Evolutionary conservation across 2,888 invertebrate species (phyloP), one percentile per base, ranked within the genome.

Genomic region (Endomychus coccineus): DNA sequence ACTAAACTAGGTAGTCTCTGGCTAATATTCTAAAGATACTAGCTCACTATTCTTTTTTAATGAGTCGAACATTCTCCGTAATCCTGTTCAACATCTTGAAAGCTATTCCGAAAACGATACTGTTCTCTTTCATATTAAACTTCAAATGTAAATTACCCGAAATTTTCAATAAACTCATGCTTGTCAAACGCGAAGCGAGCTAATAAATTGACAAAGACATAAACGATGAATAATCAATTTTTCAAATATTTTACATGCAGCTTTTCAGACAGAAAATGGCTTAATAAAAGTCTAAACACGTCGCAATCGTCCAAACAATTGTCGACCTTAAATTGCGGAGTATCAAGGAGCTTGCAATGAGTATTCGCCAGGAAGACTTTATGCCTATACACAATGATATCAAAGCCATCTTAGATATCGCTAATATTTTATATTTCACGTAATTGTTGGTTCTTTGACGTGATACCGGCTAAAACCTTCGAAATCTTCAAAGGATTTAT

Each of bases 221-320:
- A 51, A 55, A 50, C 49, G 56, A 55, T 50, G 57, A 56, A 58
- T 55, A 59, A 58, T 59, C 57, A 59, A 59, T 59, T 58, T 57
- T 56, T 57, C 56, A 57, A 57, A 58, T 57, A 56, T 57, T 57
- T 54, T 54, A 48, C 55, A 54, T 54, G 51, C 49, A 54, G 54
- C 55, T 53, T 54, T 56, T 47, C 48, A 52, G 52, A 51, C 50
- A 49, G 51, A 59, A 58, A 60, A 60, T 58, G 55, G 58, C 59
- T 58, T 59, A 58, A 60, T 60, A 59, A 56, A 59, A 56, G 55
- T 52, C 54, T 51, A 55, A 57, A 55, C 60, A 60, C 54, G 55
- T 42, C 42, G 45, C 49, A 51, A 39, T 41, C 45, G 41, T n/a
- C 49, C 58, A 49, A 12, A 15, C n/a, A n/a, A n/a, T n/a, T n/a